These are phyloP conservation scores for Rhyacichthys aspro DNA, from an alignment of 2,797 vertebrate genomes.

Conservation along the genomic window DNA sequence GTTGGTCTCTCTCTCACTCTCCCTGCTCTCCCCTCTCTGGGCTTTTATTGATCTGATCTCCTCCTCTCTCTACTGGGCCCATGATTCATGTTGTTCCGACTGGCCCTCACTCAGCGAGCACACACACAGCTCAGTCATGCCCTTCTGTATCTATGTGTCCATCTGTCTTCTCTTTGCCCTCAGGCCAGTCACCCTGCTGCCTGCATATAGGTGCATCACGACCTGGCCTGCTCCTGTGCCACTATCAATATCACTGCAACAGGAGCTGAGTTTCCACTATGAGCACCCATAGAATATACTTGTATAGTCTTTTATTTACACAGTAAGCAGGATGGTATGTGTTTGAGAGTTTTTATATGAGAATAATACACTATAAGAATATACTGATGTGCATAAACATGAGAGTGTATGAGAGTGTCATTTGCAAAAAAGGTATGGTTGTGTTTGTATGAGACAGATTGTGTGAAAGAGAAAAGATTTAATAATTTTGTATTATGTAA, in stretches of 20 bases:
- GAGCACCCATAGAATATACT: neutral
- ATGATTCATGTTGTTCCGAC: slow-evolving; percentile 79
- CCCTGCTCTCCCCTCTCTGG: slow-evolving; percentile 61
- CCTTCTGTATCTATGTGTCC: slow-evolving; percentile 77
- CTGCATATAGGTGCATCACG: slow-evolving; percentile 26
- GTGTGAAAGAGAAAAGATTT: too few species aligned
- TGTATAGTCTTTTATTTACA: neutral
- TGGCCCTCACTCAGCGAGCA: slow-evolving; percentile 73
- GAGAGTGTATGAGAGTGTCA: too few species aligned
- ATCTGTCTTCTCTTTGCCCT: slow-evolving; percentile 71
- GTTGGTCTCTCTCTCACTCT: slow-evolving; percentile 39
- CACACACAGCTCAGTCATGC: slow-evolving; percentile 80
- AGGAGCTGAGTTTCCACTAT: neutral
- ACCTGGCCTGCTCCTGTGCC: slow-evolving; percentile 21
- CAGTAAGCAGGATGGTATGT: too few species aligned
- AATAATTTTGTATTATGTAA: too few species aligned
- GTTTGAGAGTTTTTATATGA: too few species aligned
- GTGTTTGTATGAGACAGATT: too few species aligned
- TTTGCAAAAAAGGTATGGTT: too few species aligned
- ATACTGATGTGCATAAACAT: too few species aligned
- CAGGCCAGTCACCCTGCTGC: slow-evolving; percentile 66
- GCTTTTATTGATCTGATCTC: slow-evolving; percentile 77
- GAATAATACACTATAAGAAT: too few species aligned
- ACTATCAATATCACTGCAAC: slow-evolving; percentile 9
- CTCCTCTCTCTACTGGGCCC: slow-evolving; percentile 75